Base-by-base conservation (phyloP, 2,113 vertebrate genomes). In the Poeciliopsis retropinna region DNA sequence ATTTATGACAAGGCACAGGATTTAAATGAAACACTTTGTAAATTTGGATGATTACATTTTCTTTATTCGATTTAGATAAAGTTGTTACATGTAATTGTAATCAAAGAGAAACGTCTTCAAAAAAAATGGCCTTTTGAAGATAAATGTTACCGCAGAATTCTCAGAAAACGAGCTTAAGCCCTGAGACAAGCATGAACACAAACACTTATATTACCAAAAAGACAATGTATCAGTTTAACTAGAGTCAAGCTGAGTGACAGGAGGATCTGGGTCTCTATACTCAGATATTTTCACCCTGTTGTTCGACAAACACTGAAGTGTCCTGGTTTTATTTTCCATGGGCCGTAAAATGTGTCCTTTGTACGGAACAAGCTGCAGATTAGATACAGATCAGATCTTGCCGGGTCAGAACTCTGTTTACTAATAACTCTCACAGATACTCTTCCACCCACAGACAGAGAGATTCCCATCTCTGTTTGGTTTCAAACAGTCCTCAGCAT, bases 341-440 rank as follows among this genome's bases (percentile, higher is more conserved):
- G 47, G 86, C 73, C 61, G 41, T 88, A 84, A 88, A 90, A 71
- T n/a, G 6, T 85, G 89, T 75, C 72, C 87, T 90, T 77, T 86
- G 91, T 83, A 83, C 89, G 83, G 89, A 83, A 75, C 81, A 80
- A 61, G 67, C 28, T 70, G 67, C 0, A 86, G 90, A 92, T 94
- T 89, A 88, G 86, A 81, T 83, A 72, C 30, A 64, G 76, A 84
- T 85, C 10, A 57, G 51, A 0, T 75, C 68, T 82, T 80, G 75
- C 79, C 39, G 28, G 54, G 73, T 64, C 72, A 80, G 79, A 85
- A 70, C 32, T 37, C 60, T 90, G 85, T 88, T 84, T 83, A 85
- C 83, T 83, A 79, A 88, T 77, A 90, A 86, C 80, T 81, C 63
- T 60, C 14, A 67, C 11, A 81, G 61, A 74, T 69, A 39, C 68